Evolutionary conservation across 2,888 invertebrate genomes (phyloP), one percentile per base, ranked within the genome.

Genomic region (Diloba caeruleocephala): DNA sequence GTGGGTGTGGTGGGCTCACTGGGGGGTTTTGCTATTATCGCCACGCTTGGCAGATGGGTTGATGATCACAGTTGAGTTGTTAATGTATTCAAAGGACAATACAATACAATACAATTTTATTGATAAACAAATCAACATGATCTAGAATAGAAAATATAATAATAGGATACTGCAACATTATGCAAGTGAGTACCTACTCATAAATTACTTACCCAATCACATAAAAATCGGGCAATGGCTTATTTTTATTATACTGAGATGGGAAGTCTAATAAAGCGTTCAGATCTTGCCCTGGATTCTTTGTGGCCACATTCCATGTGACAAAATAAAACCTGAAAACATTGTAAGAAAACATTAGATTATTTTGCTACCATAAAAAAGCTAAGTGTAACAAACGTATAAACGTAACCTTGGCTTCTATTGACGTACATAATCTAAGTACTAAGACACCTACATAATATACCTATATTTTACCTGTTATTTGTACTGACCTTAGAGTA

Each of bases 261-360:
- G 95, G 95, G 43, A 98, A 90, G 38, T 96, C 95, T 42, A 98
- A 84, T 36, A 98, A 89, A 31, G 95, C 95, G 69, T 95, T 94
- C 19, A 98, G 90, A 83, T 97, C 96, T 76, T 97, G 96, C 23
- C 95, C 95, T 19, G 97, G 96, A 62, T 94, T 94, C 77, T 95
- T 96, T 0, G 97, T 96, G 26, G 97, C 98, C 43, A 98, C 98
- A 94, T 98, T 98, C 96, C 97, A 98, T 31, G 98, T 98, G 33
- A 96, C 95, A 74, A 98, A 94, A 86, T 97, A 97, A 65, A 98
- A 91, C 81, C 96, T 97, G 87, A 26, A 91, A 89, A 57, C 52
- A 49, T 36, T 5, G 13, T 19, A 13, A 45, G 10, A 25, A 26
- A 46, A 43, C 36, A 33, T 28, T 31, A 13, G 13, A 17, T 43